Evolutionary conservation across 2,113 vertebrate genomes (phyloP).

Genomic region (Anarrhichthys ocellatus): DNA sequence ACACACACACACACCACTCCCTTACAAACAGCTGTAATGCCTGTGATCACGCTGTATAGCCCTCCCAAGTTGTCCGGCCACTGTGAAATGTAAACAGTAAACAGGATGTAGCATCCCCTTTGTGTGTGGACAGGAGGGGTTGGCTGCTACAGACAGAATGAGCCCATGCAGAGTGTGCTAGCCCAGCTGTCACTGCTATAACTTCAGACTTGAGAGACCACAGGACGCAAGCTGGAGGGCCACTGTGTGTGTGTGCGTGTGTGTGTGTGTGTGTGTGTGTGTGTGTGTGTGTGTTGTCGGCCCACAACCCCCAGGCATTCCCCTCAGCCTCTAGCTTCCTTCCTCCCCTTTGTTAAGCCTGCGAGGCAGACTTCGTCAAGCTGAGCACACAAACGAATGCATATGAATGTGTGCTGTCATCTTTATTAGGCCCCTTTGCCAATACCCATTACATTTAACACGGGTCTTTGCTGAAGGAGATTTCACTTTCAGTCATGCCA

Average conservation of each 20-base stretch:
- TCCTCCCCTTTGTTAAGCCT: slow-evolving; percentile 83
- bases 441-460: slow-evolving; percentile 80
- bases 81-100: slow-evolving; percentile 81
- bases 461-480: slow-evolving; percentile 59
- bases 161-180: slow-evolving; percentile 70
- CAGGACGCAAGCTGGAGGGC: slow-evolving; percentile 67
- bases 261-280: slow-evolving; percentile 47
- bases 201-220: slow-evolving; percentile 70
- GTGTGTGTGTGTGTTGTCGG: slow-evolving; percentile 53
- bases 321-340: slow-evolving; percentile 79
- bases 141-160: slow-evolving; percentile 59
- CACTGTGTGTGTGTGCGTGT: slow-evolving; percentile 58
- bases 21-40: slow-evolving; percentile 69
- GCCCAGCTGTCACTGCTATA: slow-evolving; percentile 81
- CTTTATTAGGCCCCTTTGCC: slow-evolving; percentile 79
- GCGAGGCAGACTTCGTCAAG: slow-evolving; percentile 80
- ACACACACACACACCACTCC: slow-evolving; percentile 34
- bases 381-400: slow-evolving; percentile 83
- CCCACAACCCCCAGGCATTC: slow-evolving; percentile 67
- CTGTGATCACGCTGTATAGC: slow-evolving; percentile 58
- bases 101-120: slow-evolving; percentile 75
- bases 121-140: slow-evolving; percentile 34
- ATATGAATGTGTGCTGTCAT: slow-evolving; percentile 84
- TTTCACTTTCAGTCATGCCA: slow-evolving; percentile 61
- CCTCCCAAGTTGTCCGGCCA: slow-evolving; percentile 73